These are phyloP conservation scores for Chirona hameri DNA, from an alignment of 2,888 invertebrate species.

Conservation along the genomic window DNA sequence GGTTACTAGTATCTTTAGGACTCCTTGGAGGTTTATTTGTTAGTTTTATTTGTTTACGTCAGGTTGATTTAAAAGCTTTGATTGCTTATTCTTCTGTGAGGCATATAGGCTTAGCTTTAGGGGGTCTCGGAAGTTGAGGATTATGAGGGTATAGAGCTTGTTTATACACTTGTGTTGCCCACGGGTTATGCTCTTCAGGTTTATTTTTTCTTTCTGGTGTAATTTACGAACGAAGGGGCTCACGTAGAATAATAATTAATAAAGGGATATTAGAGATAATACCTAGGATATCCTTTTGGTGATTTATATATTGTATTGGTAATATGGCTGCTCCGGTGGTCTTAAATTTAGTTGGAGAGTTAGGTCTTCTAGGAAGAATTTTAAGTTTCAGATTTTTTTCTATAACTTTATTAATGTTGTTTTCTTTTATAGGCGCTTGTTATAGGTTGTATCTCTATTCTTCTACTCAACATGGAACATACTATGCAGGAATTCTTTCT, in stretches of 20 bases:
- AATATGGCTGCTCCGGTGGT: not conserved
- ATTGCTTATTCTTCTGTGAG: constrained; percentile 71
- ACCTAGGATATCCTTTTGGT: not conserved
- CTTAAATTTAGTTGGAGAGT: not conserved
- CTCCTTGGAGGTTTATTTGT: constrained; percentile 55
- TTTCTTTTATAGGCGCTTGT: not conserved
- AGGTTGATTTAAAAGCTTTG: constrained; percentile 66
- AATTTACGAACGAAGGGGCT: not conserved
- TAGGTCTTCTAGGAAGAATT: not conserved
- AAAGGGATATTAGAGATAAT: not conserved
- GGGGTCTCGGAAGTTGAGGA: not conserved
- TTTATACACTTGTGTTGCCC: not conserved
- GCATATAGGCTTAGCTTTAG: constrained; percentile 59
- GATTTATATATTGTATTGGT: not conserved
- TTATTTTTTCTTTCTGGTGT: not conserved
- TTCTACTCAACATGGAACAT: not conserved
- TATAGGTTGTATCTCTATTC: not conserved
- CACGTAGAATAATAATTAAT: not conserved
- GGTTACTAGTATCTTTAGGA: too few relatives aligned
- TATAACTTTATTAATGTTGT: not conserved
- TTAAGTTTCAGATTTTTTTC: not conserved
- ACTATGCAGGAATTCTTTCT: not conserved
- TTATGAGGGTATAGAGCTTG: not conserved
- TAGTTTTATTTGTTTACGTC: constrained; percentile 62
- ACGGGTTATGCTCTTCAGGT: not conserved